Percentiles rank a stretch among this genome's conserved stretches.
These are phyloP conservation scores for Meleagris gallopavo DNA, from an alignment of 2,113 vertebrate genomes.

Conservation along the genomic window DNA sequence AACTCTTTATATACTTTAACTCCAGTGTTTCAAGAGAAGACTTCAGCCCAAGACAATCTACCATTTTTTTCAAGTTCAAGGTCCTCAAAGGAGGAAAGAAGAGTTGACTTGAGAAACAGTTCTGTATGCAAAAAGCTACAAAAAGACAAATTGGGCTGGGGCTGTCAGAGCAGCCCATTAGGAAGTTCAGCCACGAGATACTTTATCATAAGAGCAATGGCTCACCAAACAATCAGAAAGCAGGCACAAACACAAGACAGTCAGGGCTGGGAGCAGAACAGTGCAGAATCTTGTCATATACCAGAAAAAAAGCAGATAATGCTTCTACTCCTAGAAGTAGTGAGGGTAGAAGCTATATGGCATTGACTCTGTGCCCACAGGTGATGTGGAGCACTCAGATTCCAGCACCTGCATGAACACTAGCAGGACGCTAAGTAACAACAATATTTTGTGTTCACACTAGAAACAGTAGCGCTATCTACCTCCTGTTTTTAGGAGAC, in stretches of 20 bases:
- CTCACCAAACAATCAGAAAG: not conserved
- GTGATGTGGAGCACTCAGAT: not conserved
- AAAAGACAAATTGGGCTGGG: not conserved
- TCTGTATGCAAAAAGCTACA: not conserved
- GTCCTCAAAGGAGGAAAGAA: not conserved
- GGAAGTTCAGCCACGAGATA: not conserved
- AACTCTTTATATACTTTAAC: not conserved
- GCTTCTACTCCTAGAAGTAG: not conserved
- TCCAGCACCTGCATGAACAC: not conserved
- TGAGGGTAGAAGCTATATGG: not conserved
- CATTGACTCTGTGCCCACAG: accelerated
- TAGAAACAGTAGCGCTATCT: not conserved
- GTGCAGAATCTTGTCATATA: not conserved
- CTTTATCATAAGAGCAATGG: accelerated
- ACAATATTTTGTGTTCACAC: not conserved
- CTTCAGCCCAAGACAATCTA: not conserved
- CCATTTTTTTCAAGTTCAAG: not conserved
- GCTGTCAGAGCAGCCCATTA: not conserved
- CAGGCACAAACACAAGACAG: not conserved
- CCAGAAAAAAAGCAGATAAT: not conserved
- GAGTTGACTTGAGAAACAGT: not conserved
- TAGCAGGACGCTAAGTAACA: not conserved
- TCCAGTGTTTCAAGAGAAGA: not conserved
- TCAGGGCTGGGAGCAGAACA: not conserved
- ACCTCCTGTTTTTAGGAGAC: not conserved